These are phyloP conservation scores for Pocota personata DNA, from an alignment of 2,888 invertebrate genomes.

Conservation along the genomic window DNA sequence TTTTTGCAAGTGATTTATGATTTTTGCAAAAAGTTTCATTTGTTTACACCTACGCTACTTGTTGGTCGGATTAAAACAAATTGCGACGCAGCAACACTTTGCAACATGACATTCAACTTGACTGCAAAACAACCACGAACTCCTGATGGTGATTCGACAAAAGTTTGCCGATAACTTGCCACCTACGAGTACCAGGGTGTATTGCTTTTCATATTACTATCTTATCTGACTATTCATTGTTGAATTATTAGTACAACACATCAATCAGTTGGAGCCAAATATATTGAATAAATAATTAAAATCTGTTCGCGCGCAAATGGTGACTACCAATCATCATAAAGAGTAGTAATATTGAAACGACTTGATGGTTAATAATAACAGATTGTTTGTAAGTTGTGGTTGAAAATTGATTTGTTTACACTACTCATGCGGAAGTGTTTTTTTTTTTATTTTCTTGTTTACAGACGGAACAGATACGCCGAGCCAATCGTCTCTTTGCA, in stretches of 20 bases:
- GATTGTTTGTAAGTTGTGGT: constrained; percentile 1
- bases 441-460: constrained; percentile 79
- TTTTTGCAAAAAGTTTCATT: too few species aligned
- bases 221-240: constrained; percentile 21
- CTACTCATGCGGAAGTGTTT: background rate
- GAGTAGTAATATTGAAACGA: background rate
- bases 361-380: background rate
- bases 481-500: constrained; percentile 95
- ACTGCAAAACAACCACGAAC: background rate
- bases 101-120: background rate
- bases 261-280: constrained; percentile 3
- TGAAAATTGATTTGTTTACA: background rate
- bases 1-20: background rate
- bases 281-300: constrained; percentile 25
- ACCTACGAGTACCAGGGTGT: background rate
- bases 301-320: background rate
- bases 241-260: background rate
- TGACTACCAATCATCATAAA: background rate
- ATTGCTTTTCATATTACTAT: background rate
- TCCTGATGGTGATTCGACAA: background rate
- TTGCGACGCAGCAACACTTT: background rate
- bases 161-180: background rate
- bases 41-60: background rate
- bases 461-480: constrained; percentile 96
- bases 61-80: background rate